Conservation (phyloP, 1,140 invertebrate species). For the Lordiphosa stackelbergi region DNA sequence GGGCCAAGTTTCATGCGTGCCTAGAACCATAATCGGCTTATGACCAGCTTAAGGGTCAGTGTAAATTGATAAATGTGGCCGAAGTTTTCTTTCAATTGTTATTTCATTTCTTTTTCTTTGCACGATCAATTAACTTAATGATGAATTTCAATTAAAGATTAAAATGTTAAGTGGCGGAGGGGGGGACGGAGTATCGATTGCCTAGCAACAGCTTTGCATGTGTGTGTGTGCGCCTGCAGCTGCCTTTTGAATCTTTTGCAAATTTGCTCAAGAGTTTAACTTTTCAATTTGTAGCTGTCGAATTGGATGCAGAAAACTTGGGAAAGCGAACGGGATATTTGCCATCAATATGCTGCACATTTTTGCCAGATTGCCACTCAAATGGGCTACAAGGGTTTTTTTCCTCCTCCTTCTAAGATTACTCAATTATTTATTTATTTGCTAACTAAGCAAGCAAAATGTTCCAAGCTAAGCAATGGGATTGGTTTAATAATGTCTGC, state of each 20-base stretch:
- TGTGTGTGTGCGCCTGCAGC: slow-evolving; percentile 13
- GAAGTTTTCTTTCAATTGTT: not conserved
- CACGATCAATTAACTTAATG: slow-evolving; percentile 57
- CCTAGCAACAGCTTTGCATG: not conserved
- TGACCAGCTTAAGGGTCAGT: slow-evolving; percentile 23
- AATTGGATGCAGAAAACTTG: not conserved
- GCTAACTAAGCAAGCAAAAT: slow-evolving; percentile 7
- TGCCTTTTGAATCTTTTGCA: slow-evolving; percentile 26
- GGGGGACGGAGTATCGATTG: slow-evolving; percentile 9
- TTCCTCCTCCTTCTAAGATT: slow-evolving; percentile 3
- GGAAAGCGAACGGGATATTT: slow-evolving; percentile 38
- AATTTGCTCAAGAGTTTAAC: slow-evolving; percentile 48
- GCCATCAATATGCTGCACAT: slow-evolving; percentile 40
- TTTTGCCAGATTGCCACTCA: slow-evolving; percentile 24
- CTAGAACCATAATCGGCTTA: slow-evolving; percentile 62
- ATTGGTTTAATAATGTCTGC: not conserved
- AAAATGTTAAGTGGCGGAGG: slow-evolving; percentile 9
- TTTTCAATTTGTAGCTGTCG: slow-evolving; percentile 59
- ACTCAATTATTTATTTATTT: slow-evolving; percentile 54
- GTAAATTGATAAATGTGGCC: slow-evolving; percentile 56
- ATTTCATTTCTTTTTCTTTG: not conserved
- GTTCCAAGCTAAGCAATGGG: slow-evolving; percentile 5
- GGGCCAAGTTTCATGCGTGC: slow-evolving; percentile 30
- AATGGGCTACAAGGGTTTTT: no score
- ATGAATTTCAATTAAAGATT: slow-evolving; percentile 51